Percentiles rank a stretch among this genome's conserved stretches.
phyloP scores from a whole-genome alignment of 37 sponge, comb jelly and placozoan species.

The Ephydatia muelleri region DNA sequence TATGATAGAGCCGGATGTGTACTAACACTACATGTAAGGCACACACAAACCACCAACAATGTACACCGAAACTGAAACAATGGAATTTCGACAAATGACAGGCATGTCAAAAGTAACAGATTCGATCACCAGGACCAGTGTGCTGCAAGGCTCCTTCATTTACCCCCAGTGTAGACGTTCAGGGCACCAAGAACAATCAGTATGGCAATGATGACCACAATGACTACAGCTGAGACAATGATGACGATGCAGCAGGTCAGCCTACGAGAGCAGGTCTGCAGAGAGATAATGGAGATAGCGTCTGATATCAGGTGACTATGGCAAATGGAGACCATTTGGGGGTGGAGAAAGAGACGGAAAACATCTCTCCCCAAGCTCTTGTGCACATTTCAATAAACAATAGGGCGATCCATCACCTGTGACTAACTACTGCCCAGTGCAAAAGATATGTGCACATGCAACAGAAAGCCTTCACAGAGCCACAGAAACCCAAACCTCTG shows the following conservation, averaged over 20 bases:
- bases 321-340: too few relatives aligned
- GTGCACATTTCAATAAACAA: too few relatives aligned
- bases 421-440: too few relatives aligned
- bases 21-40: neutral
- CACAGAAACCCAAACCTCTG: too few relatives aligned
- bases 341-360: too few relatives aligned
- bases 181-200: conserved; percentile 31
- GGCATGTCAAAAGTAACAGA: neutral
- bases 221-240: conserved; percentile 19
- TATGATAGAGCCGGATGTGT: neutral
- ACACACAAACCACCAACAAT: neutral
- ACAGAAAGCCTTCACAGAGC: too few relatives aligned
- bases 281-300: neutral
- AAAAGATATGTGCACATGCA: too few relatives aligned
- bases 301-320: too few relatives aligned
- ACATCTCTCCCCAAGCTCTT: too few relatives aligned
- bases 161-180: neutral
- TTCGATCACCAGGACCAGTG: neutral
- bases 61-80: neutral
- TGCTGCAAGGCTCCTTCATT: neutral
- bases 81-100: neutral
- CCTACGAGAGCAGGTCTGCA: conserved; percentile 61
- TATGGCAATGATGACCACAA: conserved; percentile 39
- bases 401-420: too few relatives aligned
- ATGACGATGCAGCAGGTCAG: conserved; percentile 37